A percentile compares a stretch with the other conserved stretches of the same genome.
Conservation (phyloP, 2,113 vertebrate genomes). For the Apaloderma vittatum region DNA sequence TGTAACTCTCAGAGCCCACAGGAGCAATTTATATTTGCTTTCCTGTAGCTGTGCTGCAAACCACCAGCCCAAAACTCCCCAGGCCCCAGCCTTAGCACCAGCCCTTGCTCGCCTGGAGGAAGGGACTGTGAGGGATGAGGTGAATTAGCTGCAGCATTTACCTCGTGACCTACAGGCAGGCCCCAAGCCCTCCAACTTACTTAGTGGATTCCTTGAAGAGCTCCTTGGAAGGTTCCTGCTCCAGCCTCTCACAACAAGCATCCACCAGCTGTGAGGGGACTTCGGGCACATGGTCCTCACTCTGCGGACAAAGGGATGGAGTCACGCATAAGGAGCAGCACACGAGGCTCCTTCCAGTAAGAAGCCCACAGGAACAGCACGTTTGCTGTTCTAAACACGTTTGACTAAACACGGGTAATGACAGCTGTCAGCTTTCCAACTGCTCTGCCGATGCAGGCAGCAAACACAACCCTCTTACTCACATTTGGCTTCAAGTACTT, state of each 20-base stretch:
- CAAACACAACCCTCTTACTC: constrained; percentile 31
- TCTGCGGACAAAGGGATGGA: constrained; percentile 77
- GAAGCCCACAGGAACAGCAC: neutral
- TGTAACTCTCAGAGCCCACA: neutral
- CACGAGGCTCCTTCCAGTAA: neutral
- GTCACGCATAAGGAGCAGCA: neutral
- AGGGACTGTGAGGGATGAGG: rapidly evolving
- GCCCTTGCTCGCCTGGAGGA: neutral
- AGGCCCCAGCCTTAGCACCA: neutral
- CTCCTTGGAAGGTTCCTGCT: constrained; percentile 93
- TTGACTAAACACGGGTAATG: neutral
- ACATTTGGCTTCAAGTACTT: constrained; percentile 88
- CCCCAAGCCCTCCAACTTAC: constrained; percentile 76
- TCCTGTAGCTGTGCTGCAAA: neutral
- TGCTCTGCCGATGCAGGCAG: neutral
- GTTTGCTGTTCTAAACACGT: too few relatives aligned
- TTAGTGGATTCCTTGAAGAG: constrained; percentile 95
- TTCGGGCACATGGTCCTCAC: constrained; percentile 90
- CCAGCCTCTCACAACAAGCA: constrained; percentile 86
- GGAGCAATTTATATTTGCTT: neutral
- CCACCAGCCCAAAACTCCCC: neutral
- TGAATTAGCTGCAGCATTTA: neutral
- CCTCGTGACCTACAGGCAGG: neutral
- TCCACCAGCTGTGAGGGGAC: constrained; percentile 86
- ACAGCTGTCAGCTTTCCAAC: neutral